Evolutionary conservation across 35 echinoderm and acorn worm genomes (phyloP).

Genomic region (Holothuria glaberrima): DNA sequence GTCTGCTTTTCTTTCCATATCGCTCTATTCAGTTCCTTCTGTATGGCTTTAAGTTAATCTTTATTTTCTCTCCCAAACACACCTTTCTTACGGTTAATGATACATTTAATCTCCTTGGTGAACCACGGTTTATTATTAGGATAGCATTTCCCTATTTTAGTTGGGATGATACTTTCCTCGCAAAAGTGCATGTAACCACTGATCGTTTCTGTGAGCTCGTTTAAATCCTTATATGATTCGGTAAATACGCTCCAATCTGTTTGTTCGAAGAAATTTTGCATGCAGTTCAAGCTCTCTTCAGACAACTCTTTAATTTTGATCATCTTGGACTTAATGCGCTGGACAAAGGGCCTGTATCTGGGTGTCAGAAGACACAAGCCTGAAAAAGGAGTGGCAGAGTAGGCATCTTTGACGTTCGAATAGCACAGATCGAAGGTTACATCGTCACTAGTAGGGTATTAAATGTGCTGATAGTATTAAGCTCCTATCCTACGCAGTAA

Average conservation of each 20-base stretch:
- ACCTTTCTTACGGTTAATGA: background rate
- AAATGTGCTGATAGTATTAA: conserved; percentile 1
- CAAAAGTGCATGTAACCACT: conserved; percentile 36
- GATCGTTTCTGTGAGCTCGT: background rate
- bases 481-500: background rate
- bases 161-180: conserved; percentile 32
- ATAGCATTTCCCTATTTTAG: background rate
- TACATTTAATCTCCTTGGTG: background rate
- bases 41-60: background rate
- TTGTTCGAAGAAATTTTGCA: conserved; percentile 13
- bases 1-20: background rate
- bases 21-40: background rate
- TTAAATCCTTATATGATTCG: background rate
- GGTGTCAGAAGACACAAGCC: background rate
- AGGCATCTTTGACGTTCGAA: conserved; percentile 44
- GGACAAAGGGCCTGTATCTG: conserved; percentile 1
- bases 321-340: background rate
- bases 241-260: conserved; percentile 10
- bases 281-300: background rate
- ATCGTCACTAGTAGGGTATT: conserved; percentile 11
- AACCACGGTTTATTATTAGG: conserved; percentile 21
- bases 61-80: background rate
- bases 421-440: conserved; percentile 35
- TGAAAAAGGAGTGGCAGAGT: conserved; percentile 4
- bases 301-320: background rate